Evolutionary conservation across 2,888 invertebrate genomes (phyloP).

Genomic region (Pseudeuparius sepicola): DNA sequence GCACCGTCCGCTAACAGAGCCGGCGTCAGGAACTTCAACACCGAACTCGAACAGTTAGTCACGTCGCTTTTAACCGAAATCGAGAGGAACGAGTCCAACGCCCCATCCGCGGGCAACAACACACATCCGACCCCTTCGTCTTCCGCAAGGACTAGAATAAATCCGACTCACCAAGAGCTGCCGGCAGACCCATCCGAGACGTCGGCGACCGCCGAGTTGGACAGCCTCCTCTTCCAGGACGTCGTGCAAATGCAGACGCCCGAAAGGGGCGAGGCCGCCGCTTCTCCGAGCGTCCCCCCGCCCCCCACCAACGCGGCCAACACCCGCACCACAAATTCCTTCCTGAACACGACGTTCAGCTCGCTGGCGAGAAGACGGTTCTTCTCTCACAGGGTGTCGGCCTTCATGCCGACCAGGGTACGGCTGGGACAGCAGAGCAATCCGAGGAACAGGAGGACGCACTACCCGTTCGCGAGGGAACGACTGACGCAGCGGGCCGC

Average conservation of each 20-base stretch:
- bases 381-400: constrained; percentile 32
- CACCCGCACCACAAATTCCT: constrained; percentile 27
- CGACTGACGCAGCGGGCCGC: too few relatives aligned
- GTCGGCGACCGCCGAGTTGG: constrained; percentile 1
- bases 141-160: constrained; percentile 2
- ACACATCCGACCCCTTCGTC: constrained; percentile 4
- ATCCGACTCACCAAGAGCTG: constrained; percentile 9
- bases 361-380: constrained; percentile 27
- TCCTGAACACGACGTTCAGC: constrained; percentile 26
- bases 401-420: constrained; percentile 34
- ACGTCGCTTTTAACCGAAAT: constrained; percentile 29
- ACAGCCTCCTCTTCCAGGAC: constrained; percentile 8
- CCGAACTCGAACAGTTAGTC: constrained; percentile 30
- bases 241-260: not conserved
- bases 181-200: constrained; percentile 15
- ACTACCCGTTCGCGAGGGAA: constrained; percentile 19
- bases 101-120: constrained; percentile 14
- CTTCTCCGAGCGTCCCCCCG: constrained; percentile 11
- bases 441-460: constrained; percentile 24
- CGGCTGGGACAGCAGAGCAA: constrained; percentile 28
- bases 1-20: constrained; percentile 6
- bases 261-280: constrained; percentile 3
- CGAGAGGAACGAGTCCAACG: constrained; percentile 23
- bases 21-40: constrained; percentile 27
- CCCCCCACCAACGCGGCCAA: too few relatives aligned